A percentile compares a stretch with the other conserved stretches of the same genome.
Conservation (phyloP, 2,888 invertebrate genomes). For the Carterocephalus palaemon region DNA sequence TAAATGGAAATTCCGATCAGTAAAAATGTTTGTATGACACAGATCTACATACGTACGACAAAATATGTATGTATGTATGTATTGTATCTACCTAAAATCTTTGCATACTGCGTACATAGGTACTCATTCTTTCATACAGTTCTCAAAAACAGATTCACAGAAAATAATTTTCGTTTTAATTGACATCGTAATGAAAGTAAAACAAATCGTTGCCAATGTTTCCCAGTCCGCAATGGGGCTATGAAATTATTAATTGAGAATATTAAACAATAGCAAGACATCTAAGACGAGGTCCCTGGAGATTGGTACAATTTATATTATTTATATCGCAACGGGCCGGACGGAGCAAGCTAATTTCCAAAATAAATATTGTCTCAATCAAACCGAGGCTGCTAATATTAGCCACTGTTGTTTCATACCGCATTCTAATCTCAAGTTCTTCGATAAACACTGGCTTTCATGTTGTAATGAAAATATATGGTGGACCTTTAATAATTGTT, state of each 20-base stretch:
- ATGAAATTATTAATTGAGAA: slow-evolving; percentile 70
- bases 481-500: no score
- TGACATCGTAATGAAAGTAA: slow-evolving; percentile 22
- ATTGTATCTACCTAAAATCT: no score
- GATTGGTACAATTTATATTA: slow-evolving; percentile 70
- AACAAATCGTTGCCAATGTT: slow-evolving; percentile 14
- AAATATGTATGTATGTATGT: no score
- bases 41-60: no score
- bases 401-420: slow-evolving; percentile 31
- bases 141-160: no score
- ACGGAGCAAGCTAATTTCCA: slow-evolving; percentile 70
- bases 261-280: slow-evolving; percentile 61
- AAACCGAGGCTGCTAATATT: slow-evolving; percentile 37
- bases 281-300: slow-evolving; percentile 42
- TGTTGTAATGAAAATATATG: neutral
- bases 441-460: slow-evolving; percentile 15
- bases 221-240: slow-evolving; percentile 26
- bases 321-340: slow-evolving; percentile 54
- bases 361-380: slow-evolving; percentile 77
- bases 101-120: no score
- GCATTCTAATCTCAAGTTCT: slow-evolving; percentile 28
- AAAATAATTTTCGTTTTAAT: slow-evolving; percentile 13
- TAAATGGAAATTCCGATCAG: no score
- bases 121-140: no score
- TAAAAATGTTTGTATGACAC: no score